Conservation (phyloP, 2,888 invertebrate genomes). For the Venusia cambrica region DNA sequence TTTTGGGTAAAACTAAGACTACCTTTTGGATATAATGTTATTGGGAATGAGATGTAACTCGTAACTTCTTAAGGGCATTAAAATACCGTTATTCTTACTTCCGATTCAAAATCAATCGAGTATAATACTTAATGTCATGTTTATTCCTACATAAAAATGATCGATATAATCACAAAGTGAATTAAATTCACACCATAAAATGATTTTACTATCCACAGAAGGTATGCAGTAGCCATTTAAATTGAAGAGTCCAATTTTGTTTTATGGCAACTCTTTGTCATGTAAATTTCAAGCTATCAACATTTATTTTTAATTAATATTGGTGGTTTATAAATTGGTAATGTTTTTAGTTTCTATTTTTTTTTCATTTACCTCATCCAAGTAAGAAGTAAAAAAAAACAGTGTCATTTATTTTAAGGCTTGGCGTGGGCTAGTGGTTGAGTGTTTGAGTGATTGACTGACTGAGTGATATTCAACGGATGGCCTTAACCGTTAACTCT, state of each 20-base stretch:
- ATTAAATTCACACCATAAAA: constrained; percentile 31
- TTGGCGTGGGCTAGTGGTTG: too few relatives aligned
- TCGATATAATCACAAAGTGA: constrained; percentile 29
- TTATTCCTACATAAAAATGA: constrained; percentile 29
- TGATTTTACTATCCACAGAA: constrained; percentile 30
- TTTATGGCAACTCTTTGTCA: constrained; percentile 31
- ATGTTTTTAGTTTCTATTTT: constrained; percentile 6
- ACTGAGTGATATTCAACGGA: too few relatives aligned
- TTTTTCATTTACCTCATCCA: constrained; percentile 2
- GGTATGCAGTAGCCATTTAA: constrained; percentile 19
- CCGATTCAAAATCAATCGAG: constrained; percentile 25
- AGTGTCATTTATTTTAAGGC: too few relatives aligned
- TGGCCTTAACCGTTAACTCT: too few relatives aligned
- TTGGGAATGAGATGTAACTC: too few relatives aligned
- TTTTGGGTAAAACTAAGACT: too few relatives aligned
- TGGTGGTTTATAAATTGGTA: constrained; percentile 14
- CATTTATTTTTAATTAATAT: constrained; percentile 27
- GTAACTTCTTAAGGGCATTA: too few relatives aligned
- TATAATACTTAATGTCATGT: constrained; percentile 23
- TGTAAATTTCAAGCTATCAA: constrained; percentile 22
- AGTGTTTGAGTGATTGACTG: too few relatives aligned
- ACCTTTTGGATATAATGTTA: too few relatives aligned
- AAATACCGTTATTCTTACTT: constrained; percentile 21
- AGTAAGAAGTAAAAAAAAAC: too few relatives aligned
- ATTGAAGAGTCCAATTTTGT: constrained; percentile 26